Evolutionary conservation across 92 coral and sea anemone species (phyloP).

Genomic region (Palythoa grandis): DNA sequence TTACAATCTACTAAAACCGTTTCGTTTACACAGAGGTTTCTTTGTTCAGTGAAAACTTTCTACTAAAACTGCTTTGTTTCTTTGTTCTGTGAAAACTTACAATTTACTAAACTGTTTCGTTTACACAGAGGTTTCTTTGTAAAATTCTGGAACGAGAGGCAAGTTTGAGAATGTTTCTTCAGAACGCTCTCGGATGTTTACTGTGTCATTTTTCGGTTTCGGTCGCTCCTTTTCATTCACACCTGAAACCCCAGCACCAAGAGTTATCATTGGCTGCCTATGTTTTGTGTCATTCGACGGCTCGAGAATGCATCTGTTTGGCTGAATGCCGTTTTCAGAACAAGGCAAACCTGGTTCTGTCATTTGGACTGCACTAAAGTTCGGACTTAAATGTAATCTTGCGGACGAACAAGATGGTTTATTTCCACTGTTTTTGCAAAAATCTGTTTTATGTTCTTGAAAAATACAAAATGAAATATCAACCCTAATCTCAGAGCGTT

Average conservation of each 20-base stretch:
- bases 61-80: too few relatives aligned
- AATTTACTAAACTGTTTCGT: too few relatives aligned
- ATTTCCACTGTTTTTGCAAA: too few relatives aligned
- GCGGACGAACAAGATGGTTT: background rate
- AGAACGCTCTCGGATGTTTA: background rate
- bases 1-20: too few relatives aligned
- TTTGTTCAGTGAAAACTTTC: background rate
- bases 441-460: background rate
- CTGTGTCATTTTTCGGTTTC: too few relatives aligned
- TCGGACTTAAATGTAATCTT: background rate
- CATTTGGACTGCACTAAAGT: background rate
- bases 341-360: background rate
- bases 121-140: slow-evolving; percentile 24
- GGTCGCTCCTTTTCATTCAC: background rate
- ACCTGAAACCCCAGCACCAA: background rate
- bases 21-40: slow-evolving; percentile 15
- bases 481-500: background rate
- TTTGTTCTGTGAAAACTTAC: too few relatives aligned
- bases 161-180: background rate
- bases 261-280: background rate
- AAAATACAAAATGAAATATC: background rate
- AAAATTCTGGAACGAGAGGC: too few relatives aligned
- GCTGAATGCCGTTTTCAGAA: background rate
- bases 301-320: background rate
- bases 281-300: background rate